Evolutionary conservation across 1,140 invertebrate species (phyloP).

Genomic region (Palaemon carinicauda): DNA sequence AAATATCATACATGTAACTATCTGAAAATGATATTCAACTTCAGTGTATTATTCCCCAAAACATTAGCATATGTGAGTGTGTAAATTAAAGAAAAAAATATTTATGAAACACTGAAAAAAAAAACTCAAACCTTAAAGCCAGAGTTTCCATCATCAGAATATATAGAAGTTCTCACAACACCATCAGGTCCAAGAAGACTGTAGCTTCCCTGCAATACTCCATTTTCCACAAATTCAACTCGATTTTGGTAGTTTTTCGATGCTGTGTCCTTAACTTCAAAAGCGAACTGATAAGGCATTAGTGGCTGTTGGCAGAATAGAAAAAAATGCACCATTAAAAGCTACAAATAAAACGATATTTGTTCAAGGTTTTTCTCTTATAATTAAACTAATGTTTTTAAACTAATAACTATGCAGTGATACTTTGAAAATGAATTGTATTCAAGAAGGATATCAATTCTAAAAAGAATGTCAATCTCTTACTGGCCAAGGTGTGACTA

Average conservation of each 20-base stretch:
- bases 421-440: no score
- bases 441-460: no score
- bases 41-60: no score
- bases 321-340: background rate
- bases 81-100: no score
- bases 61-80: no score
- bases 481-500: no score
- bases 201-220: constrained; percentile 45
- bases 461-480: no score
- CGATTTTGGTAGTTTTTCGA: constrained; percentile 51
- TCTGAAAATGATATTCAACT: no score
- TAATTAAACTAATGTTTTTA: no score
- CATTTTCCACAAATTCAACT: constrained; percentile 42
- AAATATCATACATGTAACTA: background rate
- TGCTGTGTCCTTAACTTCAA: constrained; percentile 38
- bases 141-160: constrained; percentile 31
- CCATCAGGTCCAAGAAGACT: constrained; percentile 43
- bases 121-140: constrained; percentile 40
- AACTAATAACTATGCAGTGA: no score
- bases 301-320: constrained; percentile 22
- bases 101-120: background rate
- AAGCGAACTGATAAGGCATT: constrained; percentile 51
- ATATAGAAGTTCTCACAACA: constrained; percentile 42
- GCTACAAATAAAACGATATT: no score
- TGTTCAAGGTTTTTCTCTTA: no score